These are phyloP conservation scores for Streptopelia turtur DNA, from an alignment of 2,797 vertebrate species.

Conservation along the genomic window DNA sequence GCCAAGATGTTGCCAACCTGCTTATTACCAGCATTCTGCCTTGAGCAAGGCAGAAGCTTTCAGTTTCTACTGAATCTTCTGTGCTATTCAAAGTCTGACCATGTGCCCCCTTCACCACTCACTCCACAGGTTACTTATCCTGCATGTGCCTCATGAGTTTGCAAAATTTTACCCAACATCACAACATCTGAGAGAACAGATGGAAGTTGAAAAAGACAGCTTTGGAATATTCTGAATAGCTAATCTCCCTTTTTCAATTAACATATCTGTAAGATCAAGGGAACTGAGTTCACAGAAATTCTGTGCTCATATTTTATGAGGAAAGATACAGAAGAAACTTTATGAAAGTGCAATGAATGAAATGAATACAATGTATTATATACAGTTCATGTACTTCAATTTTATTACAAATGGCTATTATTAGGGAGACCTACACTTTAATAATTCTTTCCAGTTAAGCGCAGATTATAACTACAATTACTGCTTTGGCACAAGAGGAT, in stretches of 20 bases:
- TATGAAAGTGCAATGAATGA: neutral
- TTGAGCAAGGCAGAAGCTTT: neutral
- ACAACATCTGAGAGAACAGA: neutral
- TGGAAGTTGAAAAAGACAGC: neutral
- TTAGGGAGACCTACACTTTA: neutral
- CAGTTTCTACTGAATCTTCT: neutral
- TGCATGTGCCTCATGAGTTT: neutral
- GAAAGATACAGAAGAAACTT: neutral
- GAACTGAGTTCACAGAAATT: neutral
- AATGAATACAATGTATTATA: slow-evolving; percentile 45
- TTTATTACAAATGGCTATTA: slow-evolving; percentile 54
- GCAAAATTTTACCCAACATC: neutral
- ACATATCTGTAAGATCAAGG: neutral
- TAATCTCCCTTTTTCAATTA: neutral
- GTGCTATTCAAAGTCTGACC: neutral
- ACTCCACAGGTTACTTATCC: neutral
- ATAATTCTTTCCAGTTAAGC: neutral
- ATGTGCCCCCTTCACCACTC: neutral
- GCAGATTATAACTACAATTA: neutral
- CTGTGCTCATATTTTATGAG: neutral
- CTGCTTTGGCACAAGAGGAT: neutral
- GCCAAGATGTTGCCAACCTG: neutral
- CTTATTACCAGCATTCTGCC: neutral
- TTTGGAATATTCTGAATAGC: neutral
- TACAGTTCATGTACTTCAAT: slow-evolving; percentile 2